These are phyloP conservation scores for Empidonax traillii DNA, from an alignment of 2,113 vertebrate genomes.

Conservation along the genomic window DNA sequence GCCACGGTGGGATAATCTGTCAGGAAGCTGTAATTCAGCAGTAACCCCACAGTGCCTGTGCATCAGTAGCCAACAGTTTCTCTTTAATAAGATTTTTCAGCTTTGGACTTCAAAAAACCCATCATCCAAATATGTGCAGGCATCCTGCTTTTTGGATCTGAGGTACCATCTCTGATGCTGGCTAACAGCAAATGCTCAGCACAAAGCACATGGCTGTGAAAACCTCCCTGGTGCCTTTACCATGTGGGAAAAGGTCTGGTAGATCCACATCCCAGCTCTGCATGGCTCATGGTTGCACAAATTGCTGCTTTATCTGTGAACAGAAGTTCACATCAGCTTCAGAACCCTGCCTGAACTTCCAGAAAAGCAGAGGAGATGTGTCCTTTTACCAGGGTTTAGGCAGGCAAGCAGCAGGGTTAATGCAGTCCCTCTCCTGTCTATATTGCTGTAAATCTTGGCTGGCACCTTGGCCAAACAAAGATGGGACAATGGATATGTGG, in stretches of 20 bases:
- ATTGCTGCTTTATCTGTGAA: neutral
- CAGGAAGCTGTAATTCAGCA: neutral
- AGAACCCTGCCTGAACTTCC: neutral
- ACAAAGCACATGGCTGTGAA: fast-evolving
- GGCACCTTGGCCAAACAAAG: neutral
- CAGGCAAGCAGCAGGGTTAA: neutral
- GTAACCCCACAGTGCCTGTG: neutral
- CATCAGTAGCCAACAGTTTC: neutral
- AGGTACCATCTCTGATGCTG: neutral
- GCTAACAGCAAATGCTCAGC: neutral
- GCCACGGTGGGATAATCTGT: too few relatives aligned
- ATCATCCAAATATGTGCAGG: neutral
- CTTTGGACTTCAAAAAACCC: neutral
- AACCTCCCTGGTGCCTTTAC: neutral
- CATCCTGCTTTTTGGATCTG: neutral
- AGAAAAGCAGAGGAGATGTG: neutral
- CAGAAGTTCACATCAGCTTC: neutral
- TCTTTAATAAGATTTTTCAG: neutral
- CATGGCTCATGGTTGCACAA: fast-evolving
- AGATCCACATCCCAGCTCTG: neutral
- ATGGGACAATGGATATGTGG: neutral
- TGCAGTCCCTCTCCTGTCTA: neutral
- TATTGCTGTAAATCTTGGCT: neutral
- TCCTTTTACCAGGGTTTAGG: neutral
- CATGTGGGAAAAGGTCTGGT: fast-evolving